phyloP scores from a whole-genome alignment of 2,888 invertebrate species.

The Cerastis leucographa region DNA sequence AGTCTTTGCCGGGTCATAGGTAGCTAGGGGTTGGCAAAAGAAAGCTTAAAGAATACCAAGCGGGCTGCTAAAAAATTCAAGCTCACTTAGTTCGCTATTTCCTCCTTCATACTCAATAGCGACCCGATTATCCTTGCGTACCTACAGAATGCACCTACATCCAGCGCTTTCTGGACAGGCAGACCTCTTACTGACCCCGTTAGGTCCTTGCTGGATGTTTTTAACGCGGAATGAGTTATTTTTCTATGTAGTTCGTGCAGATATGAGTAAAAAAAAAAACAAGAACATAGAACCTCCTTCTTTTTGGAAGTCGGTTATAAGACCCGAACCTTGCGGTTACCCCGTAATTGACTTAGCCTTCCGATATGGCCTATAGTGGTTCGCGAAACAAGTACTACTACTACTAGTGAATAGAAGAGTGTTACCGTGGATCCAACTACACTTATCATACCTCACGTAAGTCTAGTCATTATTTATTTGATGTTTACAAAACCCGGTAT shows the following conservation, averaged over 20 bases:
- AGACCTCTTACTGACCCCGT: no score
- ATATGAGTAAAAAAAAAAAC: not conserved
- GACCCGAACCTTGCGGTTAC: not conserved
- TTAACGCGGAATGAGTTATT: not conserved
- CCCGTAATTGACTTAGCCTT: not conserved
- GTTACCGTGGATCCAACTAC: no score
- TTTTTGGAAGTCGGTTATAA: no score
- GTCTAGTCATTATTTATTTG: not conserved
- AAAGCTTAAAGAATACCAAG: not conserved
- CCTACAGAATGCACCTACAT: no score
- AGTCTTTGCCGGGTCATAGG: no score
- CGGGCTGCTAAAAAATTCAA: not conserved
- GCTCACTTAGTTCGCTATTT: not conserved
- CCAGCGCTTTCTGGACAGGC: not conserved
- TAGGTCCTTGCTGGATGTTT: not conserved
- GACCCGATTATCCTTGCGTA: not conserved
- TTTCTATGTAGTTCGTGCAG: not conserved
- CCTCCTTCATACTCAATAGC: not conserved
- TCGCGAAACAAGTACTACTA: not conserved
- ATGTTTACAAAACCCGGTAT: no score
- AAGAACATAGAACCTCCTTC: no score
- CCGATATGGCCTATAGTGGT: constrained; percentile 2
- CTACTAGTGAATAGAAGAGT: not conserved
- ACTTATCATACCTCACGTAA: no score
- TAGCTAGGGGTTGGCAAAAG: not conserved